Percentiles rank a stretch among this genome's conserved stretches.
phyloP scores from a whole-genome alignment of 2,797 vertebrate species.

The Monodelphis domestica region DNA sequence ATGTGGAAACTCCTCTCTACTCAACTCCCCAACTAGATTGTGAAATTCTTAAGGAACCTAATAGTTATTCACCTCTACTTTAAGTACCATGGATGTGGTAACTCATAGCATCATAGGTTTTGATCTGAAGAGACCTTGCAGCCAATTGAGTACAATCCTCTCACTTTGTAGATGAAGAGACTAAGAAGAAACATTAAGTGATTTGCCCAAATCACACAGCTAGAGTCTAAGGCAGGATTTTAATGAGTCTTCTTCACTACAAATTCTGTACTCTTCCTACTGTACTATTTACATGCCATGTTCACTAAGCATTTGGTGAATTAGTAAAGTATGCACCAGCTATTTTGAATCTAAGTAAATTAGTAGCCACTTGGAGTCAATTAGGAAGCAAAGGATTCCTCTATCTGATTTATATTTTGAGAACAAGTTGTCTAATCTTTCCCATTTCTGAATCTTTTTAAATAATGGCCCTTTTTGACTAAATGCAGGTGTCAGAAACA shows the following conservation, averaged over 20 bases:
- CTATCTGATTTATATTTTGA: not conserved
- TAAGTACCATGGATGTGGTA: not conserved
- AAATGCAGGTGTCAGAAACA: constrained; percentile 32
- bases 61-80: not conserved
- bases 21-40: not conserved
- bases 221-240: not conserved
- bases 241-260: not conserved
- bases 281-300: not conserved
- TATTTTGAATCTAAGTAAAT: not conserved
- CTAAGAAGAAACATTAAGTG: not conserved
- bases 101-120: not conserved
- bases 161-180: not conserved
- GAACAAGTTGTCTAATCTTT: constrained; percentile 8
- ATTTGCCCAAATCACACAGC: not conserved
- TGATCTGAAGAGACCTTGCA: not conserved
- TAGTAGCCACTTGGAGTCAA: not conserved
- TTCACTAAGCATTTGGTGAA: not conserved
- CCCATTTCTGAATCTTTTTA: not conserved
- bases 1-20: not conserved
- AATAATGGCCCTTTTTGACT: constrained; percentile 34
- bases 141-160: not conserved
- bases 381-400: not conserved
- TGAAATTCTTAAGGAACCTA: not conserved
- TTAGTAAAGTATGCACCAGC: not conserved
- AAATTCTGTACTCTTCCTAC: not conserved